Evolutionary conservation across 2,888 invertebrate genomes (phyloP).

Genomic region (Pachycephus smyrnensis): DNA sequence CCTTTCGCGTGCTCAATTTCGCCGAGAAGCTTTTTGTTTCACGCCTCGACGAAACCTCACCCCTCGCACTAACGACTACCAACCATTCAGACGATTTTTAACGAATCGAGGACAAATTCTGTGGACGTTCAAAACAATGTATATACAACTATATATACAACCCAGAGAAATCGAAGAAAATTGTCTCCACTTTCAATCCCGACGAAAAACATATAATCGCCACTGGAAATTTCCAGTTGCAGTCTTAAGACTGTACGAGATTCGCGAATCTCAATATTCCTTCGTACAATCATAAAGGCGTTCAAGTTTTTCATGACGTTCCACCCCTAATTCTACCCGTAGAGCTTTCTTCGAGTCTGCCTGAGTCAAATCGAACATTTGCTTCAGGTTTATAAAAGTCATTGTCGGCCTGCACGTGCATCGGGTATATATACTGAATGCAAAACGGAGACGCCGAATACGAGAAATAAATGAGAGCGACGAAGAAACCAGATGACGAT

Average conservation of each 20-base stretch:
- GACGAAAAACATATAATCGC: no score
- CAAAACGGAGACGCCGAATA: not conserved
- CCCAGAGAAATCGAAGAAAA: no score
- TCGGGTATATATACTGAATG: not conserved
- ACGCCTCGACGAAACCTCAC: slow-evolving; percentile 34
- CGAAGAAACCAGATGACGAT: not conserved
- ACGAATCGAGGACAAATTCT: slow-evolving; percentile 29
- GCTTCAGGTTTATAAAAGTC: not conserved
- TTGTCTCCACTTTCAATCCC: no score
- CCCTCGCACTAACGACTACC: slow-evolving; percentile 45
- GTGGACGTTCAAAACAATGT: not conserved
- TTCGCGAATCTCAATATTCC: no score
- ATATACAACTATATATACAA: not conserved
- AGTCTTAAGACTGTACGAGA: no score
- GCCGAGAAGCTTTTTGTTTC: slow-evolving; percentile 51
- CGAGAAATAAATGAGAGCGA: not conserved
- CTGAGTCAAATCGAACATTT: not conserved
- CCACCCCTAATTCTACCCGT: not conserved
- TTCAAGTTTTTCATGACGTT: no score
- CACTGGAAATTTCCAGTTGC: no score
- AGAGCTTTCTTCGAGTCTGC: not conserved
- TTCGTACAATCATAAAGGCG: no score
- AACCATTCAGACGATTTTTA: slow-evolving; percentile 35
- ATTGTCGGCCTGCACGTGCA: not conserved
- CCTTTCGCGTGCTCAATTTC: slow-evolving; percentile 50